These are phyloP conservation scores for Myxocyprinus asiaticus DNA, from an alignment of 2,113 vertebrate species.

Conservation along the genomic window DNA sequence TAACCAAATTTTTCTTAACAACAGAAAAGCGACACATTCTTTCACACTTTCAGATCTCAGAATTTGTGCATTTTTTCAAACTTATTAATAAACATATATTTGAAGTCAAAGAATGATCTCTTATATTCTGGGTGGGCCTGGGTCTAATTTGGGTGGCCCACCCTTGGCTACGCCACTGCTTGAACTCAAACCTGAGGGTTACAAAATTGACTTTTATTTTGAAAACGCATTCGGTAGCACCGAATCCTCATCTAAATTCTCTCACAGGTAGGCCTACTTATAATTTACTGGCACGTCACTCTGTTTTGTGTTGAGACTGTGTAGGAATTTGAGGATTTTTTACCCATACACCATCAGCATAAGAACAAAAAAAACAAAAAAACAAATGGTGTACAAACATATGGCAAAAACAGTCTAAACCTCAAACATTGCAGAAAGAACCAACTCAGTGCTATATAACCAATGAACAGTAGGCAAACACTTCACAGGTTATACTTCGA, in stretches of 20 bases:
- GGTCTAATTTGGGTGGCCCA: too few relatives aligned
- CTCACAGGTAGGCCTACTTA: not conserved
- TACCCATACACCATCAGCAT: slow-evolving; percentile 49
- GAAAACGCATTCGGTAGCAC: not conserved
- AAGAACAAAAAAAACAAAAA: slow-evolving; percentile 64
- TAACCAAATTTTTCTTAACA: too few relatives aligned
- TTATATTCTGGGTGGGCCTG: too few relatives aligned
- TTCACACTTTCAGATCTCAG: too few relatives aligned
- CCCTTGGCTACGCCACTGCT: not conserved
- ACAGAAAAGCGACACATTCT: too few relatives aligned
- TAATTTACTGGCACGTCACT: not conserved
- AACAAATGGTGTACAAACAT: slow-evolving; percentile 62
- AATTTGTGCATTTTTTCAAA: too few relatives aligned
- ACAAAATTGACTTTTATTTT: not conserved
- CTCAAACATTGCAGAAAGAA: slow-evolving; percentile 75
- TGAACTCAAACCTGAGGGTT: slow-evolving; percentile 14
- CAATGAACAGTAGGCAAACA: slow-evolving; percentile 81
- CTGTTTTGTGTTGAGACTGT: not conserved
- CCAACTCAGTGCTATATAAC: slow-evolving; percentile 72
- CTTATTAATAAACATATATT: too few relatives aligned
- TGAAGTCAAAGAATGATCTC: too few relatives aligned
- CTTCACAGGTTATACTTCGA: slow-evolving; percentile 79
- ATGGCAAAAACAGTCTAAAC: slow-evolving; percentile 66
- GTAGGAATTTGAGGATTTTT: not conserved
- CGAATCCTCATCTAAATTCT: not conserved